phyloP scores from a whole-genome alignment of 2,797 vertebrate species.

The Propithecus perrieri region DNA sequence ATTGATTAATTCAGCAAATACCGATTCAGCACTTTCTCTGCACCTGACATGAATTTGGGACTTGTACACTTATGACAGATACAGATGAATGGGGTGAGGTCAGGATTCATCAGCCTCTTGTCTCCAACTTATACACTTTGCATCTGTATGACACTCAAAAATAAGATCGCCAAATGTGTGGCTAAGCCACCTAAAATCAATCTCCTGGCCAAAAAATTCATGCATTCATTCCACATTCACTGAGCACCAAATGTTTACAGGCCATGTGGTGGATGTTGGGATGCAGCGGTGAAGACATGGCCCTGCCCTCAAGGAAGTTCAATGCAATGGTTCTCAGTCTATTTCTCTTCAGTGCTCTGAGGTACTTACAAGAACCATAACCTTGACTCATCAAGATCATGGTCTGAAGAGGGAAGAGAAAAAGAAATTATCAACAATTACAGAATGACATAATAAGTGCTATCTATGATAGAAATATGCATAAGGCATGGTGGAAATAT shows the following conservation, averaged over 20 bases:
- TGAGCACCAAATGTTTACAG: not conserved
- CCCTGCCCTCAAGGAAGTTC: not conserved
- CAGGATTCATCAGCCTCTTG: not conserved
- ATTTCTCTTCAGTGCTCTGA: not conserved
- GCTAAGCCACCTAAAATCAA: not conserved
- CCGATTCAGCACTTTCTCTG: not conserved
- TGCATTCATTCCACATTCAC: not conserved
- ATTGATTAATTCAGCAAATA: conserved; percentile 13
- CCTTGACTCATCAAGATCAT: not conserved
- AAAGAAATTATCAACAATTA: conserved; percentile 22
- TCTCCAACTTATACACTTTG: not conserved
- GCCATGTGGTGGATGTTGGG: not conserved
- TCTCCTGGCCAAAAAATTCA: not conserved
- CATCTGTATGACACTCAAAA: not conserved
- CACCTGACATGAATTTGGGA: not conserved
- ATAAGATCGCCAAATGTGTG: not conserved
- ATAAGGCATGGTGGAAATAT: not conserved
- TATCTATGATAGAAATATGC: conserved; percentile 3
- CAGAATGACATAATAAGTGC: not conserved
- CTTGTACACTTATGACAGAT: not conserved
- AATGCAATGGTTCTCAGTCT: not conserved
- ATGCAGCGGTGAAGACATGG: not conserved
- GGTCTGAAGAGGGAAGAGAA: not conserved
- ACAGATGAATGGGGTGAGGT: not conserved
- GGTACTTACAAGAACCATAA: not conserved